phyloP scores from a whole-genome alignment of 35 echinoderm and acorn worm species.

The Apostichopus japonicus region DNA sequence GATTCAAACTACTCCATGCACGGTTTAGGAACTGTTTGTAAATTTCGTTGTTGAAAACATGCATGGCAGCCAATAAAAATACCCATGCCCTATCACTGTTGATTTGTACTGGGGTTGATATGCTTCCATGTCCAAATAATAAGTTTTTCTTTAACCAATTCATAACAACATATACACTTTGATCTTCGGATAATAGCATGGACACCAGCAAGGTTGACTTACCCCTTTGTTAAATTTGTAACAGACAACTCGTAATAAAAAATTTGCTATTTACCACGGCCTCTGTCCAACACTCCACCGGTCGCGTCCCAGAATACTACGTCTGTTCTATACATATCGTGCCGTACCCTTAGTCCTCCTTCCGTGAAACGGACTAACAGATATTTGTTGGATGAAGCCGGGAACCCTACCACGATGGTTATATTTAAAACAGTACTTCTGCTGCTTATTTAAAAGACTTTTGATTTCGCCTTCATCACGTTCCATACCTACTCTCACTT shows the following conservation, averaged over 20 bases:
- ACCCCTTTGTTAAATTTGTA: neutral
- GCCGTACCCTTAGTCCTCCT: constrained; percentile 22
- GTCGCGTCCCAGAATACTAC: constrained; percentile 36
- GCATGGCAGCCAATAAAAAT: neutral
- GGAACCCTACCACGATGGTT: neutral
- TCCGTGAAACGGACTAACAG: constrained; percentile 9
- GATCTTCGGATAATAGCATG: neutral
- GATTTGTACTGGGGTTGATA: neutral
- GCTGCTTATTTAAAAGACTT: neutral
- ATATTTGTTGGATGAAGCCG: constrained; percentile 36
- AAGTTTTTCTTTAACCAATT: constrained; percentile 30
- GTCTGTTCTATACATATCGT: constrained; percentile 19
- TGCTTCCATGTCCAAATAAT: neutral
- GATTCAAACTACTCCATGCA: too few relatives aligned
- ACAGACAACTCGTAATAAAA: constrained; percentile 35
- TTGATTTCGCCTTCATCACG: neutral
- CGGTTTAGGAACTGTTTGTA: too few relatives aligned
- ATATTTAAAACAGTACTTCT: neutral
- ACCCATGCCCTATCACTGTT: constrained; percentile 47
- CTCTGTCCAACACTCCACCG: neutral
- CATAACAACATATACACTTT: neutral
- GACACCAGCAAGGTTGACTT: neutral
- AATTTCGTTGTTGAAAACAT: constrained; percentile 35
- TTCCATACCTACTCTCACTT: neutral
- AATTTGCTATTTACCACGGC: neutral